Conservation (phyloP, 2,888 invertebrate genomes). For the Acrobasis suavella region DNA sequence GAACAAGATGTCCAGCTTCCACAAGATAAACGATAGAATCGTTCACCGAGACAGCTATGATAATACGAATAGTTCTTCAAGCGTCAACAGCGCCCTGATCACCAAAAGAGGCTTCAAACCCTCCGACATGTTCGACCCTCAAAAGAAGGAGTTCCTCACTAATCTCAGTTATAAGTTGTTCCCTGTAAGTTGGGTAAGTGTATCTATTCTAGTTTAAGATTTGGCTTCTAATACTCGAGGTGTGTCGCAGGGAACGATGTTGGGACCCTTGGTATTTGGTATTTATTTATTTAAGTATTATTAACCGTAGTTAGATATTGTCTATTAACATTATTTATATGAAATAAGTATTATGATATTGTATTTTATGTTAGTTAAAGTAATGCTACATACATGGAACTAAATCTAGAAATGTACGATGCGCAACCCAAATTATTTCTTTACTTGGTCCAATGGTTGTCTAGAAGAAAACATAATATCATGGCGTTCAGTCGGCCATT, state of each 20-base stretch:
- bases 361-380: not conserved
- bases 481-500: too few relatives aligned
- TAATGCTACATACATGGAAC: not conserved
- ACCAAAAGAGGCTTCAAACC: conserved; percentile 91
- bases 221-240: conserved; percentile 59
- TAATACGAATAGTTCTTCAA: conserved; percentile 74
- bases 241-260: conserved; percentile 52
- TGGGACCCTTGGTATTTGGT: conserved; percentile 38
- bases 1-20: conserved; percentile 77
- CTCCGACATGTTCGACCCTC: conserved; percentile 91
- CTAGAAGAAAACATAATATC: too few relatives aligned
- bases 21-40: conserved; percentile 75
- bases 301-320: conserved; percentile 19
- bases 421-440: too few relatives aligned
- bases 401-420: not conserved
- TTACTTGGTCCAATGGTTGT: too few relatives aligned
- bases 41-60: conserved; percentile 75
- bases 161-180: conserved; percentile 91
- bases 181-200: conserved; percentile 91
- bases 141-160: conserved; percentile 90
- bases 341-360: not conserved
- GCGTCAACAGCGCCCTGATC: conserved; percentile 84
- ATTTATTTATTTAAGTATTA: conserved; percentile 36
- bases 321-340: conserved; percentile 12
- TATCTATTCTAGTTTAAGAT: conserved; percentile 34